Evolutionary conservation across 2,113 vertebrate species (phyloP).

Genomic region (Guaruba guarouba): DNA sequence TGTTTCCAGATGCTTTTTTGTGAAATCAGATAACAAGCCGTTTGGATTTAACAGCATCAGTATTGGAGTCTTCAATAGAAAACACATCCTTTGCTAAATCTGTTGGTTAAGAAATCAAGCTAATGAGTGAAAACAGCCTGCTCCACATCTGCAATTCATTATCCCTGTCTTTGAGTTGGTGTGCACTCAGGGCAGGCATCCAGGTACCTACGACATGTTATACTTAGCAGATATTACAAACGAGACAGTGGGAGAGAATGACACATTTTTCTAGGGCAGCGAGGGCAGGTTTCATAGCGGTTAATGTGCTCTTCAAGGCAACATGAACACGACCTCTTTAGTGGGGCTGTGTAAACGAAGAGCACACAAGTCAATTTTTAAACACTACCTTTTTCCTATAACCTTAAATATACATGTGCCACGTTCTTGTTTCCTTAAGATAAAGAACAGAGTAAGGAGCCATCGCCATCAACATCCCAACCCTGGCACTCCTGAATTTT

Average conservation of each 20-base stretch:
- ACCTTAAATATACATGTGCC: background rate
- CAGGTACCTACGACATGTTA: conserved; percentile 42
- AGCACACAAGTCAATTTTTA: background rate
- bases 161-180: conserved; percentile 12
- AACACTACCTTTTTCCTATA: background rate
- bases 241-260: background rate
- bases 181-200: conserved; percentile 17
- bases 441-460: background rate
- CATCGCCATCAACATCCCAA: background rate
- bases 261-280: background rate
- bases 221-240: conserved; percentile 8
- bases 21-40: conserved; percentile 48
- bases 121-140: conserved; percentile 57
- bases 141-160: conserved; percentile 60
- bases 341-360: background rate
- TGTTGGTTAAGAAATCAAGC: conserved; percentile 52
- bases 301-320: background rate
- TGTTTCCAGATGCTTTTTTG: conserved; percentile 42
- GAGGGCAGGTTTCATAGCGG: background rate
- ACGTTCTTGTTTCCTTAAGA: background rate
- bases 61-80: conserved; percentile 6
- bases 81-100: conserved; percentile 50
- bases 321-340: background rate
- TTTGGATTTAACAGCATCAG: conserved; percentile 19
- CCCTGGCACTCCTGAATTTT: background rate